Evolutionary conservation across 2,888 invertebrate species (phyloP), one percentile per base, ranked within the genome.

Genomic region (Altica lythri): DNA sequence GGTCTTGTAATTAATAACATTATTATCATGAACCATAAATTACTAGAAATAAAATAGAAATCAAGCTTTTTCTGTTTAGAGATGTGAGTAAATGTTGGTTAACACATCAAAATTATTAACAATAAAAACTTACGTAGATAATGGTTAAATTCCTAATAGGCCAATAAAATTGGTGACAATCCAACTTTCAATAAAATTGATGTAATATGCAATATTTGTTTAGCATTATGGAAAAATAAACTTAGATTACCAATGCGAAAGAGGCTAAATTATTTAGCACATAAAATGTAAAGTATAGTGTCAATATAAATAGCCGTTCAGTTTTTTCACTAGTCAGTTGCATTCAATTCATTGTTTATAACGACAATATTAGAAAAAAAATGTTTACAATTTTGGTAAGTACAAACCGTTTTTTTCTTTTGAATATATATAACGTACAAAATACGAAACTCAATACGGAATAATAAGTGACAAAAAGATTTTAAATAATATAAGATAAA

Each of bases 201-300:
- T 50, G 55, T 40, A 50, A 55, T 49, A 37, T 13, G 22, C 37
- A 51, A 27, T 53, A 35, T 55, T 55, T 46, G 25, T 25, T 27
- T 42, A 55, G 50, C 40, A 46, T 42, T 40, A 35, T 44, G 40
- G 29, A 43, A 44, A n/a, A 25, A 44, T 30, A 22, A 32, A 50
- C 30, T 52, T 45, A 30, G 52, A 45, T 40, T 27, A 45, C n/a
- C n/a, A n/a, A n/a, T 30, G 38, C 35, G 25, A 54, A 29, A 18
- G 29, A 56, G 56, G 56, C 45, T 53, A 32, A 52, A 53, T 56
- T 44, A 27, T 48, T 56, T 56, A 56, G 52, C 56, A 52, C 46
- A 56, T 51, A 42, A 40, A 51, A 35, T 52, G 14, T 53, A n/a
- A 10, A 45, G 30, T 17, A 27, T 19, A n/a, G 10, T 35, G 19